Evolutionary conservation across 2,113 vertebrate species (phyloP).

Genomic region (Catharus fuscescens): DNA sequence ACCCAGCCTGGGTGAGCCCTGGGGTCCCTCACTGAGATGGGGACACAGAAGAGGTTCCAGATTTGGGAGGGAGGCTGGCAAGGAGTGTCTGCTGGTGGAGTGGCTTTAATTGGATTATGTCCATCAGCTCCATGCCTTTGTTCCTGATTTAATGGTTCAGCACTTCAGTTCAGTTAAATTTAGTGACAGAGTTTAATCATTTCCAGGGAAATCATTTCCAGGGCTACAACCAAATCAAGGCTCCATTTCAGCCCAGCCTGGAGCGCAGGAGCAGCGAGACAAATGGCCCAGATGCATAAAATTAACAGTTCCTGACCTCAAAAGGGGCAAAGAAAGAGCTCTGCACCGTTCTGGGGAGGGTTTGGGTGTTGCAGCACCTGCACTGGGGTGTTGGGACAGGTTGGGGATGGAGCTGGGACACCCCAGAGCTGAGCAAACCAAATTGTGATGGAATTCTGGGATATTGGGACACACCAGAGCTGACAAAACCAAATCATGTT

Average conservation of each 20-base stretch:
- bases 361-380: background rate
- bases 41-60: background rate
- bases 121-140: constrained; percentile 49
- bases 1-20: background rate
- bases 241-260: constrained; percentile 33
- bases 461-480: too few species aligned
- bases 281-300: background rate
- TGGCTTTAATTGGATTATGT: constrained; percentile 47
- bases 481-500: too few species aligned
- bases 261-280: background rate
- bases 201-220: constrained; percentile 51
- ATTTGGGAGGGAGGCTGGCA: background rate
- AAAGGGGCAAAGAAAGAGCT: background rate
- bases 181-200: background rate
- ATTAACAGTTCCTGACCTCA: background rate
- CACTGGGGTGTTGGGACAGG: fast-evolving
- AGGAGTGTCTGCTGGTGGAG: background rate
- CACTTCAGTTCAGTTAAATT: constrained; percentile 49
- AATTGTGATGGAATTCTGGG: too few species aligned
- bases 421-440: fast-evolving
- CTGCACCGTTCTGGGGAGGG: background rate
- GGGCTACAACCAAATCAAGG: constrained; percentile 35
- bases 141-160: constrained; percentile 52
- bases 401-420: background rate
- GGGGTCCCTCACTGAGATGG: background rate